A percentile compares a stretch with the other conserved stretches of the same genome.
These are phyloP conservation scores for Adelges cooleyi DNA, from an alignment of 1,140 invertebrate species.

Conservation along the genomic window DNA sequence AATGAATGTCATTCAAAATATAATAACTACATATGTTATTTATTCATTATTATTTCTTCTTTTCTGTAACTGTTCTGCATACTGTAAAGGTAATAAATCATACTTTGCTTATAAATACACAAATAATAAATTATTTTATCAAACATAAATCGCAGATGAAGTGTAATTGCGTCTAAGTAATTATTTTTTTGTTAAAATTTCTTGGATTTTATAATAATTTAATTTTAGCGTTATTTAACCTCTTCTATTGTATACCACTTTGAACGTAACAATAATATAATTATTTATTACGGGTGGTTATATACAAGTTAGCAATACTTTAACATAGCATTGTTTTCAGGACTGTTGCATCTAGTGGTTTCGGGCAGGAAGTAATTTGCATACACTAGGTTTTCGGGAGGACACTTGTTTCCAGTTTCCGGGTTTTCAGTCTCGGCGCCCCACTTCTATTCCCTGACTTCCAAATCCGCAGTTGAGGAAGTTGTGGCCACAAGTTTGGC, in stretches of 20 bases:
- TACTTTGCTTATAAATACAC: too few relatives aligned
- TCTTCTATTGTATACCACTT: too few relatives aligned
- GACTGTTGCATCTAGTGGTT: constrained; percentile 11
- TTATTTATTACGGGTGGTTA: too few relatives aligned
- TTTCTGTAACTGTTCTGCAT: too few relatives aligned
- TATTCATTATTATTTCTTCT: too few relatives aligned
- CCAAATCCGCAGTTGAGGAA: not conserved
- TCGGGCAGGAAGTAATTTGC: constrained; percentile 24
- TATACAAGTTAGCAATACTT: constrained; percentile 13
- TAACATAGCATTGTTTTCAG: not conserved
- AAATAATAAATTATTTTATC: constrained; percentile 2
- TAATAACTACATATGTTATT: too few relatives aligned
- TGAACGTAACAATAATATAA: too few relatives aligned
- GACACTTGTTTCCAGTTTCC: constrained; percentile 14
- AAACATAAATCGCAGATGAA: constrained; percentile 1
- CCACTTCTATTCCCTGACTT: not conserved
- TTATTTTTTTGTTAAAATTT: too few relatives aligned
- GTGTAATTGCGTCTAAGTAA: not conserved
- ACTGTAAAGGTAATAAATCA: too few relatives aligned
- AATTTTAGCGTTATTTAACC: too few relatives aligned
- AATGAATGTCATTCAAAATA: too few relatives aligned
- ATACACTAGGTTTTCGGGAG: not conserved
- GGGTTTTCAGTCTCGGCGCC: not conserved
- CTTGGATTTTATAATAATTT: too few relatives aligned
- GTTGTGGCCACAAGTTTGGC: constrained; percentile 12